phyloP scores from a whole-genome alignment of 2,113 vertebrate species.

The Ciconia boyciana region DNA sequence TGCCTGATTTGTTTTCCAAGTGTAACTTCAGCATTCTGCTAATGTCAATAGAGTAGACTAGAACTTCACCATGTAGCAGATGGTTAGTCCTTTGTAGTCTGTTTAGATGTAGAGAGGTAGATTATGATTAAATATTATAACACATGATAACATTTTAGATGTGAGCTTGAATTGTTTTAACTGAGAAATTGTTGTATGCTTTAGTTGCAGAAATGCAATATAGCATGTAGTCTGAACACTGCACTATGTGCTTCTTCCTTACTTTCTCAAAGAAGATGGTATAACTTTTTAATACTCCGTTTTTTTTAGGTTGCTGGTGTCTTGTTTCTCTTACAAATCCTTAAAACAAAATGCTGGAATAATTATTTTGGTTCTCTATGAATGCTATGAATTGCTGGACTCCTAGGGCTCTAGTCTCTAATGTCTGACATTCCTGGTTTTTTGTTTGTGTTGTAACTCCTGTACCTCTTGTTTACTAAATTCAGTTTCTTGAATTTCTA shows the following conservation, averaged over 20 bases:
- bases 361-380: fast-evolving
- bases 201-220: not conserved
- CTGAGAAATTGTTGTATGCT: not conserved
- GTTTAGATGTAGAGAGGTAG: not conserved
- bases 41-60: not conserved
- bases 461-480: not conserved
- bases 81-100: not conserved
- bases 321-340: not conserved
- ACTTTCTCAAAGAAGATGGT: not conserved
- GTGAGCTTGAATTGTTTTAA: not conserved
- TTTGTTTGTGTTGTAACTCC: not conserved
- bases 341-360: not conserved
- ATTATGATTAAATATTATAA: too few species aligned
- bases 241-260: not conserved
- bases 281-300: not conserved
- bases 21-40: not conserved
- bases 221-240: not conserved
- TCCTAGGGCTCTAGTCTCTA: not conserved
- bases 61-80: not conserved
- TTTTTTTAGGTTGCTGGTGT: not conserved
- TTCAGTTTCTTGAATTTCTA: not conserved
- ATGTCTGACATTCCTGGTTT: not conserved
- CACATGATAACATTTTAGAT: not conserved
- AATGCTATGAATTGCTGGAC: not conserved
- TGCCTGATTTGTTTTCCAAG: not conserved